These are phyloP conservation scores for Zapornia atra DNA, from an alignment of 2,113 vertebrate species.

Conservation along the genomic window DNA sequence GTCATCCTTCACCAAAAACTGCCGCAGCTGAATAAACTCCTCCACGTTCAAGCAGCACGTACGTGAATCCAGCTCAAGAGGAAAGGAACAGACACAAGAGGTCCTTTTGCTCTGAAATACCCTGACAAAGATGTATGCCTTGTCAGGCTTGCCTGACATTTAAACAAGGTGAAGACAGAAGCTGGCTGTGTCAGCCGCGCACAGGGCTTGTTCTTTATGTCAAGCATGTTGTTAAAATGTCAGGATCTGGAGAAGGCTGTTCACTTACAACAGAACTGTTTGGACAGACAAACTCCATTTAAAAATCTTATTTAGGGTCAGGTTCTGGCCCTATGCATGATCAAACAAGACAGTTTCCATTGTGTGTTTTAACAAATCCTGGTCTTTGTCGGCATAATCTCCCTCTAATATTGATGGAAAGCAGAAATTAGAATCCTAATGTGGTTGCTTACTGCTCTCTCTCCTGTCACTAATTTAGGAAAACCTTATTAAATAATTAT, in stretches of 20 bases:
- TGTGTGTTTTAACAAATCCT: constrained; percentile 21
- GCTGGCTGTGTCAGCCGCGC: constrained; percentile 2
- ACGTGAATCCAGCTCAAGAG: background rate
- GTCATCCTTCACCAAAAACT: background rate
- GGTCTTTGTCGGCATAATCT: background rate
- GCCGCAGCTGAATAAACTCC: background rate
- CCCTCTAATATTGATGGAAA: background rate
- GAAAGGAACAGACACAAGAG: background rate
- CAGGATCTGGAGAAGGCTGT: constrained; percentile 3
- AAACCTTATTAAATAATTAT: constrained; percentile 40
- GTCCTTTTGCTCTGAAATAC: background rate
- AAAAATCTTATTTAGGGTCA: background rate
- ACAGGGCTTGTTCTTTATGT: background rate
- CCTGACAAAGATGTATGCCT: background rate
- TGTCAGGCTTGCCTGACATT: constrained; percentile 51
- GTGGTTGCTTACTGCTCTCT: constrained; percentile 11
- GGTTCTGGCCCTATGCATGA: background rate
- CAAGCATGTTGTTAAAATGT: constrained; percentile 42
- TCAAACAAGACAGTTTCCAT: background rate
- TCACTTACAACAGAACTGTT: background rate
- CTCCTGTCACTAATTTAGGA: constrained; percentile 6
- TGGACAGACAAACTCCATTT: constrained; percentile 6
- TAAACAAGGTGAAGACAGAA: constrained; percentile 35
- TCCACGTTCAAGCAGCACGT: background rate
- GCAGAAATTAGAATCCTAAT: background rate